Conservation (phyloP, 2,797 vertebrate genomes). For the Poeciliopsis gracilis region DNA sequence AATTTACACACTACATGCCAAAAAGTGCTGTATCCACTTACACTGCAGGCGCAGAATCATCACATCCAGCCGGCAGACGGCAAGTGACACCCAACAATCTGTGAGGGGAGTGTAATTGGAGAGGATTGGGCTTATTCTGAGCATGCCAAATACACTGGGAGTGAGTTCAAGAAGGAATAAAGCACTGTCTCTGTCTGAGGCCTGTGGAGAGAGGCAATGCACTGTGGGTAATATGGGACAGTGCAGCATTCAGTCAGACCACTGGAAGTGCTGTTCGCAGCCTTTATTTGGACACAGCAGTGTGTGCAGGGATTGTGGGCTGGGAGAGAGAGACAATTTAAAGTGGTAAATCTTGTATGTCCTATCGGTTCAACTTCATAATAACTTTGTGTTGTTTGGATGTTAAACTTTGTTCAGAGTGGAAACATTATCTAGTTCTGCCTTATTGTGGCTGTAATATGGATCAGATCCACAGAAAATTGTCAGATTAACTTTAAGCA, state of each 20-base stretch:
- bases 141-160: constrained; percentile 65
- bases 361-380: constrained; percentile 53
- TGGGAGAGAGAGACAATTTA: constrained; percentile 33
- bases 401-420: not conserved
- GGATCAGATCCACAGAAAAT: constrained; percentile 7
- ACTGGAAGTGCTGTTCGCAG: constrained; percentile 33
- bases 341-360: constrained; percentile 52
- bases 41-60: constrained; percentile 78
- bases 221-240: constrained; percentile 66
- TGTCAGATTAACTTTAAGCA: not conserved
- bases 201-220: constrained; percentile 47
- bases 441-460: constrained; percentile 19
- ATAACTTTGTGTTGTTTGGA: not conserved
- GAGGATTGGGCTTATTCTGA: constrained; percentile 79
- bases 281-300: constrained; percentile 81
- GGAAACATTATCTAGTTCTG: constrained; percentile 7
- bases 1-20: constrained; percentile 47
- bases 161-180: constrained; percentile 32
- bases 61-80: constrained; percentile 69
- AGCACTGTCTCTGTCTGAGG: constrained; percentile 32
- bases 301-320: constrained; percentile 10
- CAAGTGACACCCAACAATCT: constrained; percentile 81
- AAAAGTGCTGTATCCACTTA: constrained; percentile 74
- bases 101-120: constrained; percentile 81
- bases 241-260: constrained; percentile 56